phyloP scores from a whole-genome alignment of 2,888 invertebrate species.

The Rugalucina vietnamica region DNA sequence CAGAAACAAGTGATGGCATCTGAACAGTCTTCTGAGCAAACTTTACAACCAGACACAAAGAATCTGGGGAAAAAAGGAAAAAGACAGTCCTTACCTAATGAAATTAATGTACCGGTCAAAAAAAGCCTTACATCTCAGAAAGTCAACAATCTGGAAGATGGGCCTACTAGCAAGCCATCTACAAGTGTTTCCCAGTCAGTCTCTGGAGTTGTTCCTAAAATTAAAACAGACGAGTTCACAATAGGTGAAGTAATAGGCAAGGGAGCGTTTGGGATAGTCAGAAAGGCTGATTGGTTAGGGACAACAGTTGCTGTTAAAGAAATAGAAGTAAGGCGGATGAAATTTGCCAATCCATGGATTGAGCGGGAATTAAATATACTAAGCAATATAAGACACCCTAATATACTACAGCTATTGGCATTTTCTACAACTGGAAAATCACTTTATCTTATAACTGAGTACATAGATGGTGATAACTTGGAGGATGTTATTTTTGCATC shows the following conservation, averaged over 20 bases:
- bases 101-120: no score
- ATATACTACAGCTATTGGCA: constrained; percentile 45
- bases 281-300: constrained; percentile 41
- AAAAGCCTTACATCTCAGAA: no score
- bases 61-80: no score
- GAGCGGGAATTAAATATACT: constrained; percentile 35
- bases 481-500: no score
- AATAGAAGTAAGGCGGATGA: constrained; percentile 26
- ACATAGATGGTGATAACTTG: constrained; percentile 23
- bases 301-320: constrained; percentile 52
- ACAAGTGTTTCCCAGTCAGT: no score
- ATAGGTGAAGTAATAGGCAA: constrained; percentile 33
- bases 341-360: constrained; percentile 22
- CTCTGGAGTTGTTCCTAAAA: no score
- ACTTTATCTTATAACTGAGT: constrained; percentile 15
- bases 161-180: no score
- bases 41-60: no score
- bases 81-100: no score
- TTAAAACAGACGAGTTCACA: background rate
- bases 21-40: background rate
- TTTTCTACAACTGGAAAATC: background rate
- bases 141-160: no score
- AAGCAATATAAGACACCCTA: constrained; percentile 40
- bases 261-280: constrained; percentile 34
- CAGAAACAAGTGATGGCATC: no score